These are phyloP conservation scores for Donacobius atricapilla DNA, from an alignment of 2,113 vertebrate genomes.

Conservation along the genomic window DNA sequence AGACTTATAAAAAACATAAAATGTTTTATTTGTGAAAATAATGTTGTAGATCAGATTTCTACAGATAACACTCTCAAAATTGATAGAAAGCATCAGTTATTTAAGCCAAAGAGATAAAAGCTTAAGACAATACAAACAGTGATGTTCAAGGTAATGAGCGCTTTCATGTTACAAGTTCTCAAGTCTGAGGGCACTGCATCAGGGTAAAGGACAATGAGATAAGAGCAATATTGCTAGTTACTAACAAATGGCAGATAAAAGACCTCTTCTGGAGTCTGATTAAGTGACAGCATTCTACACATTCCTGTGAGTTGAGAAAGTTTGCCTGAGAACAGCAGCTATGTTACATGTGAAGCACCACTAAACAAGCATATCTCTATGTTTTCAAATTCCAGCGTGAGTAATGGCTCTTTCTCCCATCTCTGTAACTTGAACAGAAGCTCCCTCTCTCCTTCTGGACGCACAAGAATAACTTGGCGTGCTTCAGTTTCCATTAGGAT, in stretches of 20 bases:
- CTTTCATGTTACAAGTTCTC: conserved; percentile 64
- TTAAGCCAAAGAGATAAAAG: conserved; percentile 17
- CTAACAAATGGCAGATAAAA: conserved; percentile 81
- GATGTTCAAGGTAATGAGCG: conserved; percentile 67
- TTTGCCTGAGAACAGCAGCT: conserved; percentile 68
- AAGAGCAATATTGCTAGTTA: conserved; percentile 74
- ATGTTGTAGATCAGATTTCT: neutral
- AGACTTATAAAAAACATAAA: neutral
- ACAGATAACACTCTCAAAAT: neutral
- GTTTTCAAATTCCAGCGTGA: conserved; percentile 64
- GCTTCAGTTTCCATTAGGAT: conserved; percentile 62
- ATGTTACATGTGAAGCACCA: conserved; percentile 53
- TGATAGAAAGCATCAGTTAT: conserved; percentile 21
- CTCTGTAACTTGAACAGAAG: conserved; percentile 50
- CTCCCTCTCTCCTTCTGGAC: conserved; percentile 46
- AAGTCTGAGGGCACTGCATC: conserved; percentile 62
- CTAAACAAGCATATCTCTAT: conserved; percentile 70
- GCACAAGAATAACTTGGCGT: conserved; percentile 17
- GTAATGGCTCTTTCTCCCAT: conserved; percentile 24
- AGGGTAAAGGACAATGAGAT: conserved; percentile 74
- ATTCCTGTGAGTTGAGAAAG: conserved; percentile 89
- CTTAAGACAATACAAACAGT: conserved; percentile 32
- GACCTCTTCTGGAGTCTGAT: conserved; percentile 83
- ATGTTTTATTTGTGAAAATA: neutral
- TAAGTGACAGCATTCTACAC: conserved; percentile 92